Evolutionary conservation across 1,140 invertebrate genomes (phyloP), one percentile per base, ranked within the genome.

Genomic region (Gryllus bimaculatus): DNA sequence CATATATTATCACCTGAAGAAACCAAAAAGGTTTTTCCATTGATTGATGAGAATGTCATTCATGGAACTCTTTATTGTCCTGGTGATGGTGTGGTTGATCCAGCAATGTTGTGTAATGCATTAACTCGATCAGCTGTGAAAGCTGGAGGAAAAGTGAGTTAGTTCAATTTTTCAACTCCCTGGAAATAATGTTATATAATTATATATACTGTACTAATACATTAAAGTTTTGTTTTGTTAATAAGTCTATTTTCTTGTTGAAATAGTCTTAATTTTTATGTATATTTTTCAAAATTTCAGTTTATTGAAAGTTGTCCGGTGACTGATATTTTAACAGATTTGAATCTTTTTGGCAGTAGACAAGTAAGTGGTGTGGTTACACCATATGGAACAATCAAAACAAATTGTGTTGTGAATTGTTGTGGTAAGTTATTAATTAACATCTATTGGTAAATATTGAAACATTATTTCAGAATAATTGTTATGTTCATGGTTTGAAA

Each of bases 41-140:
- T 96, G 0, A 85, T 97, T 75, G 91, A 96, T 83, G 90, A 90
- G 1, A 88, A 89, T 12, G 88, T 90, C 8, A 90, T 97, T 80
- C 87, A 90, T 82, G 94, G 93, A 81, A 91, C 93, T 0, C 85
- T 97, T 3, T 94, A 93, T 83, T 91, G 90, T n/a, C 92, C 94
- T 0, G 89, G 89, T 21, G 95, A 96, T 87, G 95, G 95, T 1
- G 90, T 90, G 13, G 89, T 94, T 74, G 95, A 97, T 85, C 94
- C 95, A 0, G 89, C 92, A 0, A 93, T 93, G 87, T 89, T 94
- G 39, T 93, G 94, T 82, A 89, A 89, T 10, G 92, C 94, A 0
- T 86, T 97, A 6, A 89, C 90, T 0, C 90, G 91, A 86, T 90
- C 88, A 47, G 92, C 94, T 6, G 91, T 88, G 1, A 88, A 87